Conservation (phyloP, 2,797 vertebrate species). For the Coccyzus lansbergi region DNA sequence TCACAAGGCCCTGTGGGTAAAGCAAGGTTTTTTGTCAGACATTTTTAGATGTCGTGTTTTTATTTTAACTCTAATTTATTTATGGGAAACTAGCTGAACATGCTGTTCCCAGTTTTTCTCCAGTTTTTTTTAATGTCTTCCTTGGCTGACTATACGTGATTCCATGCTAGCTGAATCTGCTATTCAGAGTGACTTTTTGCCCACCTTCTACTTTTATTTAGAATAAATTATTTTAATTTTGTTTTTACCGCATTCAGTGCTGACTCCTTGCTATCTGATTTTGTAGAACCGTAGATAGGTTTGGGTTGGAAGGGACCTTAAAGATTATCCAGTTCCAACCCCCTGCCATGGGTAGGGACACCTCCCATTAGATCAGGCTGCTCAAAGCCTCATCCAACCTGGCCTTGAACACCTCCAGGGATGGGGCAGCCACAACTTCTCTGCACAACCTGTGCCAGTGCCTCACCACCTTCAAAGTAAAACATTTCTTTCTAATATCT, state of each 20-base stretch:
- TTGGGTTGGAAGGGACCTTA: too few relatives aligned
- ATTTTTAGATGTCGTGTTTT: not conserved
- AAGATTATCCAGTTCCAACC: too few relatives aligned
- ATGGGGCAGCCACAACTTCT: too few relatives aligned
- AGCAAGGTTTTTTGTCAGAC: not conserved
- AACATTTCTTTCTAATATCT: too few relatives aligned
- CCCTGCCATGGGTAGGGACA: too few relatives aligned
- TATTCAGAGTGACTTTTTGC: not conserved
- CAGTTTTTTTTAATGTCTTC: not conserved
- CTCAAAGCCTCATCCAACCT: too few relatives aligned
- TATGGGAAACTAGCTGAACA: not conserved
- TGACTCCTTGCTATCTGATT: not conserved
- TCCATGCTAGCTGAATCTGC: not conserved
- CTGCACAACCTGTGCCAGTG: too few relatives aligned
- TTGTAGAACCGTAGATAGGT: too few relatives aligned
- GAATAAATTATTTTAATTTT: not conserved
- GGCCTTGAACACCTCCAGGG: too few relatives aligned
- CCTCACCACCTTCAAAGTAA: too few relatives aligned
- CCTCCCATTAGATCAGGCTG: too few relatives aligned
- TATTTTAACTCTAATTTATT: not conserved
- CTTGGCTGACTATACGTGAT: not conserved
- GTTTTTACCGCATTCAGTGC: not conserved
- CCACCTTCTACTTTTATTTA: not conserved
- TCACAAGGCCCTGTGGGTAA: not conserved
- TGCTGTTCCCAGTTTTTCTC: not conserved